A percentile compares a stretch with the other conserved stretches of the same genome.
Conservation (phyloP, 2,113 vertebrate genomes). For the Seriola dumerili region DNA sequence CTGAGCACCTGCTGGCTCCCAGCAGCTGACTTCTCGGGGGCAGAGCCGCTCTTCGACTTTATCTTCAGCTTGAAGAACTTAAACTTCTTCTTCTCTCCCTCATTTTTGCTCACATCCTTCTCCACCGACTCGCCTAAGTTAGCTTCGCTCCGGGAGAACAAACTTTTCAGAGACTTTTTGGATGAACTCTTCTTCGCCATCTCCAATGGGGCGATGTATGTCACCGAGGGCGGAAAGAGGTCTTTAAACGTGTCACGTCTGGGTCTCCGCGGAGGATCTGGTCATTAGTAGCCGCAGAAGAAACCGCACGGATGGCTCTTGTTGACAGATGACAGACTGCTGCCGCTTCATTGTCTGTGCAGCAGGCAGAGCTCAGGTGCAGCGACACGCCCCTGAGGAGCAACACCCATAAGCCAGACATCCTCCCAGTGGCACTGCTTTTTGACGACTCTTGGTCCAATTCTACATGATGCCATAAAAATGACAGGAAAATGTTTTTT, state of each 20-base stretch:
- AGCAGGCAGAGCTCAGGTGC: constrained; percentile 50
- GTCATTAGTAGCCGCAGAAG: background rate
- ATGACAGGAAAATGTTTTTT: no score
- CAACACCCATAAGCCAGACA: constrained; percentile 15
- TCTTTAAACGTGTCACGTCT: background rate
- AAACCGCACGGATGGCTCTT: background rate
- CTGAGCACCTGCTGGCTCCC: constrained; percentile 46
- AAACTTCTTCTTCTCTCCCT: constrained; percentile 61
- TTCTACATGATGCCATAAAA: background rate
- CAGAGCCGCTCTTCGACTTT: constrained; percentile 51
- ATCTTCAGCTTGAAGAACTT: constrained; percentile 64
- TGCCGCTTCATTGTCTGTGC: constrained; percentile 20
- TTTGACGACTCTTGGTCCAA: background rate
- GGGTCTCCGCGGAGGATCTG: background rate
- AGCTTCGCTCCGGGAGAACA: constrained; percentile 79
- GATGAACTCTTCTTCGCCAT: constrained; percentile 74
- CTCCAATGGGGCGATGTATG: background rate
- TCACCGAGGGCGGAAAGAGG: background rate
- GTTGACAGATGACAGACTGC: constrained; percentile 41
- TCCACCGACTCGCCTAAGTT: constrained; percentile 44
- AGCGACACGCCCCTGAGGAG: constrained; percentile 48
- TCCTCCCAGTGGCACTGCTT: background rate
- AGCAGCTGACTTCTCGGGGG: background rate
- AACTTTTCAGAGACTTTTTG: constrained; percentile 64
- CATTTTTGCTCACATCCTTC: constrained; percentile 19